Base-by-base conservation (phyloP, 1,140 invertebrate species). In the Drosophila neocordata region DNA sequence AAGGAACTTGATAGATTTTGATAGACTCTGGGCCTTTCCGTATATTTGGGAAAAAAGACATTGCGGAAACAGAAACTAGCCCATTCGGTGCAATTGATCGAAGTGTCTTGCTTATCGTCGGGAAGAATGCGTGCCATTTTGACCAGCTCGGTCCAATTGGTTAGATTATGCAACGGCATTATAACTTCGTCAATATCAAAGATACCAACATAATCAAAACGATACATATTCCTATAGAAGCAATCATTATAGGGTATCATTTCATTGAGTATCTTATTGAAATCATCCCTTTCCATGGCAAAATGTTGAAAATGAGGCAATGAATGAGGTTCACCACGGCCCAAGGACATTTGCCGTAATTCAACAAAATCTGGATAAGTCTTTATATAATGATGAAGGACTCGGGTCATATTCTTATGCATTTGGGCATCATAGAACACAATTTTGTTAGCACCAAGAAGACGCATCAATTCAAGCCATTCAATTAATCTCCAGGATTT, bases 351-450 rank as follows among this genome's bases (percentile, higher is more conserved):
- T 0, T 94, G 94, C 0, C 95, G 95, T 2, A 96, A 92, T 58
- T 96, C 94, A 0, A 96, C 93, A 11, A 90, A 89, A 11, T 57
- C 76, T 0, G 81, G 65, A 22, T 60, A 63, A 0, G 2, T 57
- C 0, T 12, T 7, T 35, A 66, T 34, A 31, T 90, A 90, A 12
- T 90, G 67, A 1, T 64, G 37, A 9, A 99, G 91, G 0, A 98
- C 96, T 90, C 97, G 97, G 1, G 94, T 95, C 24, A 98, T 96
- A 82, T 98, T 98, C 0, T 96, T 95, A 91, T 98, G 97, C 11
- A 98, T 95, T 77, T 96, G 96, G 1, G 98, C 93, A 72, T 98
- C 94, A 87, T 99, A 99, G 73, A 99, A 95, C 89, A 97, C 97
- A 24, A 99, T 95, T 89, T 98, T 98, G 79, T 97, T 95, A 0